These are phyloP conservation scores for Urocyon cinereoargenteus DNA, from an alignment of 2,797 vertebrate species.

Conservation along the genomic window DNA sequence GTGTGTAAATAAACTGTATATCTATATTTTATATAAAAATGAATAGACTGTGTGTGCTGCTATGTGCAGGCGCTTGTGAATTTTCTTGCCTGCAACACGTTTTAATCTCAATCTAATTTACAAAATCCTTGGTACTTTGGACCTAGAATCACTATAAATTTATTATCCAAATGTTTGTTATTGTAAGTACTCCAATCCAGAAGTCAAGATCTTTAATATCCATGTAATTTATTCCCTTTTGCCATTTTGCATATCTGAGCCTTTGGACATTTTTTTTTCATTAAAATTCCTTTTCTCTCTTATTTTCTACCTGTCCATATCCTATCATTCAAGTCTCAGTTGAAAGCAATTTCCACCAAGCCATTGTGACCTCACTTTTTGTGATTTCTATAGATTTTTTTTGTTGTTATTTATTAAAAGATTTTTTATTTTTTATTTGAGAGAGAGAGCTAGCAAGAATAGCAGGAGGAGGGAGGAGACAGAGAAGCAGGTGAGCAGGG, in stretches of 20 bases:
- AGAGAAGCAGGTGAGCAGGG: too few species aligned
- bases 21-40: background rate
- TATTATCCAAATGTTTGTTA: background rate
- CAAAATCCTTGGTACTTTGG: background rate
- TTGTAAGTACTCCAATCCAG: background rate
- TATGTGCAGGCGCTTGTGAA: background rate
- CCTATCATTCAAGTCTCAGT: background rate
- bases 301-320: background rate
- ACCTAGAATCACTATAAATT: background rate
- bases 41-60: background rate
- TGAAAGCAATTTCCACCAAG: background rate
- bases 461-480: too few species aligned
- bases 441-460: too few species aligned
- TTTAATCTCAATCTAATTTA: background rate
- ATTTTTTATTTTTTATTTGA: too few species aligned
- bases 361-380: background rate
- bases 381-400: background rate
- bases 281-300: background rate
- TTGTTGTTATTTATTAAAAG: background rate
- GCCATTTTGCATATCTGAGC: background rate
- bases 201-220: background rate
- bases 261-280: background rate
- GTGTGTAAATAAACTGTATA: background rate
- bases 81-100: background rate
- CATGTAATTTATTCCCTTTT: background rate